Percentiles rank a stretch among this genome's conserved stretches.
Conservation (phyloP, 2,888 invertebrate species). For the Ophion ellenae region DNA sequence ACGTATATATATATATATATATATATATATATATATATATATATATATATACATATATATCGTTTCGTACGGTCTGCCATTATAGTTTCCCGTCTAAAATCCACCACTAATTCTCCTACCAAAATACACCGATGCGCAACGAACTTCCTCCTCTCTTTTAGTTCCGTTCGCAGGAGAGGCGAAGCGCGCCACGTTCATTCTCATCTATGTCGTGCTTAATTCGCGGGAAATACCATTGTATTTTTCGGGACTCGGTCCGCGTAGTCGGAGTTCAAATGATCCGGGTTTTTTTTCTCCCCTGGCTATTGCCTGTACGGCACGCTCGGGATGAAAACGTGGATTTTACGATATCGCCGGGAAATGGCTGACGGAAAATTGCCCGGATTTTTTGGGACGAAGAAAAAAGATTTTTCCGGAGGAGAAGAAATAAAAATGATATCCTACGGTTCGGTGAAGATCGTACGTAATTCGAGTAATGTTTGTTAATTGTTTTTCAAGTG, state of each 20-base stretch:
- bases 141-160: slow-evolving; percentile 23
- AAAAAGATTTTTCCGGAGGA: background rate
- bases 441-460: background rate
- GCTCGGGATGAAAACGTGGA: background rate
- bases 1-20: too few relatives aligned
- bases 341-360: background rate
- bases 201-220: slow-evolving; percentile 52
- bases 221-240: slow-evolving; percentile 26
- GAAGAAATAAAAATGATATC: background rate
- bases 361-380: background rate
- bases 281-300: background rate
- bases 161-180: slow-evolving; percentile 12
- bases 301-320: background rate
- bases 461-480: background rate
- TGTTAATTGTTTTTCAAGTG: background rate
- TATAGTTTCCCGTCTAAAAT: slow-evolving; percentile 56
- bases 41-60: too few relatives aligned
- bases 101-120: slow-evolving; percentile 33
- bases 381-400: background rate
- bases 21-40: too few relatives aligned
- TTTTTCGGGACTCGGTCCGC: background rate
- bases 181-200: slow-evolving; percentile 38
- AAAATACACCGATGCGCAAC: background rate
- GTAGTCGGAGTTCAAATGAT: slow-evolving; percentile 10
- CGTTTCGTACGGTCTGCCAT: slow-evolving; percentile 28